These are phyloP conservation scores for Archilochus colubris DNA, from an alignment of 2,113 vertebrate genomes.

Conservation along the genomic window DNA sequence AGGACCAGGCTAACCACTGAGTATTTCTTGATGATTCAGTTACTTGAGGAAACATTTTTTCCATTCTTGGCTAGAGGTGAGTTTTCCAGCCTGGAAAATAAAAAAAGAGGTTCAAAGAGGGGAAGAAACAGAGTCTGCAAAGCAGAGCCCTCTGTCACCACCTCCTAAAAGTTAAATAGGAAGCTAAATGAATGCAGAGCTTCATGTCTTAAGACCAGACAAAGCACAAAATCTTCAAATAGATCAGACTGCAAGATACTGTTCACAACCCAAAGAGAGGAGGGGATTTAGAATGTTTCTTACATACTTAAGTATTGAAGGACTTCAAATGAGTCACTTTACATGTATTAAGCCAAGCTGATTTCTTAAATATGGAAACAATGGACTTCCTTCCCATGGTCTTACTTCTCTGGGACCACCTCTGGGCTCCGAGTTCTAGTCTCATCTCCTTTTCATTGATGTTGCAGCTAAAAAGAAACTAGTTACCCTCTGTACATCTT, in stretches of 20 bases:
- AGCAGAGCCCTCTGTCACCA: neutral
- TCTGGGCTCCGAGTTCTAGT: neutral
- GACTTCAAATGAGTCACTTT: neutral
- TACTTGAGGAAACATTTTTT: neutral
- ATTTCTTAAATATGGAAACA: neutral
- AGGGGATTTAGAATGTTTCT: neutral
- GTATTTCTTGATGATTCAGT: neutral
- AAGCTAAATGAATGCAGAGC: neutral
- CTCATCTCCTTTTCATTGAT: neutral
- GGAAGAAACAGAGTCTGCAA: neutral
- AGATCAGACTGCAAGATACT: neutral
- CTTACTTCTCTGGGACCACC: neutral
- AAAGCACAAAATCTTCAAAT: neutral
- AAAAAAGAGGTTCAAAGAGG: neutral
- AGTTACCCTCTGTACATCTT: neutral
- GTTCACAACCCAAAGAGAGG: neutral
- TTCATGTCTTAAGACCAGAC: neutral
- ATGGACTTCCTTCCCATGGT: neutral
- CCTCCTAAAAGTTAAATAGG: neutral
- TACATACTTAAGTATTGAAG: neutral
- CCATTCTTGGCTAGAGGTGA: neutral
- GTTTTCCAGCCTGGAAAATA: neutral
- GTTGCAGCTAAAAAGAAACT: neutral
- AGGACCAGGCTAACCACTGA: neutral
- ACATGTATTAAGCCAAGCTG: neutral